Evolutionary conservation across 1,140 invertebrate species (phyloP), one percentile per base, ranked within the genome.

Genomic region (Dysdera silvatica): DNA sequence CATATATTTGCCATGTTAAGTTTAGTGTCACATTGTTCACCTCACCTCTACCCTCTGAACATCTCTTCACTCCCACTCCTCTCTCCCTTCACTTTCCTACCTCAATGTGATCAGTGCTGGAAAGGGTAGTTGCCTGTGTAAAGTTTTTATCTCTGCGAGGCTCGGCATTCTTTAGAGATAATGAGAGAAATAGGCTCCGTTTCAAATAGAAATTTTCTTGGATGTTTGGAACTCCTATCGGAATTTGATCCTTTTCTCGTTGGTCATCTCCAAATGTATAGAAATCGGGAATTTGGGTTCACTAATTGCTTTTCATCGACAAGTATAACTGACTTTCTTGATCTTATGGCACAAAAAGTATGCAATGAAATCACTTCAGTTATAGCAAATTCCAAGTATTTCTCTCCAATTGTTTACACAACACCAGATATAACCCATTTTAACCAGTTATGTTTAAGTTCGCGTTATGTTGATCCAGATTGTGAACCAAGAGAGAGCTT

Each of bases 131-230:
- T 64, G 62, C 48, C 59, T 60, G 65, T 54, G 63, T 66, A 65
- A 33, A 64, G 64, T 66, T 56, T 35, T 65, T 68, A 60, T 49
- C 58, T 57, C 52, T 57, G 63, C 43, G 59, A 57, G 66, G 62
- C 54, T 57, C 67, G 64, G 37, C 61, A 61, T 65, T 71, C 35
- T 60, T 37, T 58, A 60, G 64, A 61, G 51, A 53, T 56, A 43
- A 68, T 43, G 58, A 69, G 64, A 71, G 45, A 31, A n/a, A 65
- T 67, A 64, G 62, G 56, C 58, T 70, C 61, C 61, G 60, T 65
- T 64, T 32, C 65, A 37, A 63, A 68, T 66, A 45, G 53, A n/a
- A 65, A 67, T 60, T 69, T 62, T 62, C 45, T 68, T 26, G 41
- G 65, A 23, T 45, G 54, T 53, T 52, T 70, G 53, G 69, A 68